Conservation (phyloP, 2,888 invertebrate species). For the Piscicola geometra region DNA sequence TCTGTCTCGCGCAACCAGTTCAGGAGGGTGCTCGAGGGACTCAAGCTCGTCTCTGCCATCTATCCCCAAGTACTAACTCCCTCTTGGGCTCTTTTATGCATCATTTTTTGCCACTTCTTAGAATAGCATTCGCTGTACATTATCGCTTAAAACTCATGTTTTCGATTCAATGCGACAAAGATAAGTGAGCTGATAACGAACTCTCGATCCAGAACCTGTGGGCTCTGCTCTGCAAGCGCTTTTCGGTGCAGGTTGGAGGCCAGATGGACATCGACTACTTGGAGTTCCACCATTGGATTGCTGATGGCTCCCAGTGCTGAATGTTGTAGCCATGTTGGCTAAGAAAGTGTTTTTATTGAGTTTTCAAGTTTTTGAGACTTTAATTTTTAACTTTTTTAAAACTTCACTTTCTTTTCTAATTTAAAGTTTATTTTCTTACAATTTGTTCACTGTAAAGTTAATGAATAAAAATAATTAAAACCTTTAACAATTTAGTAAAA, state of each 20-base stretch:
- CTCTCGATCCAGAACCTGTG: conserved; percentile 53
- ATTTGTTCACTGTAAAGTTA: no score
- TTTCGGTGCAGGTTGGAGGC: conserved; percentile 49
- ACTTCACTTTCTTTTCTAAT: no score
- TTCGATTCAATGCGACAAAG: no score
- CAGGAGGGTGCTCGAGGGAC: conserved; percentile 53
- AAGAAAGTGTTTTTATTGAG: not conserved
- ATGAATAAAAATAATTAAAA: no score
- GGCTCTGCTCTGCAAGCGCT: conserved; percentile 51
- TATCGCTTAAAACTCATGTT: no score
- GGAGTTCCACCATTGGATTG: conserved; percentile 41
- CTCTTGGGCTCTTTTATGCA: no score
- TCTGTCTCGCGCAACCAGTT: conserved; percentile 55
- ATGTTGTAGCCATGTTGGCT: conserved; percentile 6
- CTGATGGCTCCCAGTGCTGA: not conserved
- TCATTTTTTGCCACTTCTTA: no score
- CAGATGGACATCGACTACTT: conserved; percentile 43
- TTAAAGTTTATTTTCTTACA: no score
- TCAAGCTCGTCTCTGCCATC: conserved; percentile 48
- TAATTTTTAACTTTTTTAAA: not conserved
- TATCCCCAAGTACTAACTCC: not conserved
- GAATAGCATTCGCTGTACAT: no score
- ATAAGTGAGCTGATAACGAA: no score
- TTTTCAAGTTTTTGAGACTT: not conserved
- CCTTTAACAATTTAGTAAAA: no score